Evolutionary conservation across 1,140 invertebrate genomes (phyloP).

Genomic region (Papilio helenus): DNA sequence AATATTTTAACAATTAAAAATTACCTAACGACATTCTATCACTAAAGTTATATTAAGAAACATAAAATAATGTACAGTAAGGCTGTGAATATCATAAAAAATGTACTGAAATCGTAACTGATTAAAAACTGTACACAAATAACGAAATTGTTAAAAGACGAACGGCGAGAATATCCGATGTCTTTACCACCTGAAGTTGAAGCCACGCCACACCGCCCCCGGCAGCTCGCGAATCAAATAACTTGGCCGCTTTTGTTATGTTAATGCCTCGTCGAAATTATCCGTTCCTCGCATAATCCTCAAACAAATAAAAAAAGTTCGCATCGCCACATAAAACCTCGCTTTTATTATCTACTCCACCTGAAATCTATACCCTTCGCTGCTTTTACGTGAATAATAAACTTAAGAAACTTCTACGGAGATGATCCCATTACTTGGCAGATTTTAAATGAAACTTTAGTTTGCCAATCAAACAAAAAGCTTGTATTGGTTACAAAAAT

Average conservation of each 20-base stretch:
- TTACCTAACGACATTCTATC: no score
- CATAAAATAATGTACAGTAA: no score
- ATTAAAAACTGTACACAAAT: slow-evolving; percentile 53
- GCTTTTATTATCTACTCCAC: slow-evolving; percentile 49
- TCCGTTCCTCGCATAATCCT: slow-evolving; percentile 63
- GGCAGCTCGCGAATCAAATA: slow-evolving; percentile 66
- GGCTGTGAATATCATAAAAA: no score
- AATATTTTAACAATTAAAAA: no score
- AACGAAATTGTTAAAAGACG: slow-evolving; percentile 29
- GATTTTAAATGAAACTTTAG: not conserved
- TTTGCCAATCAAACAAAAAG: slow-evolving; percentile 18
- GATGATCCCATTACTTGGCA: slow-evolving; percentile 8
- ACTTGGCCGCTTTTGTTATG: slow-evolving; percentile 76
- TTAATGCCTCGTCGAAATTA: slow-evolving; percentile 72
- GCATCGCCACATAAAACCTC: slow-evolving; percentile 46
- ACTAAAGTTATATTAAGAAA: no score
- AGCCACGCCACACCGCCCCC: slow-evolving; percentile 53
- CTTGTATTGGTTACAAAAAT: not conserved
- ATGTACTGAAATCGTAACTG: no score
- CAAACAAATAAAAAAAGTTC: slow-evolving; percentile 65
- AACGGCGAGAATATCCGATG: slow-evolving; percentile 50
- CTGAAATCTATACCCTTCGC: slow-evolving; percentile 45
- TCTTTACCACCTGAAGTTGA: slow-evolving; percentile 62
- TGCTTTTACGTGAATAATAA: slow-evolving; percentile 36
- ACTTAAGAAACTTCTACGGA: slow-evolving; percentile 26